Evolutionary conservation across 92 coral and sea anemone species (phyloP), one percentile per base, ranked within the genome.

Genomic region (Zoanthus solanderi): DNA sequence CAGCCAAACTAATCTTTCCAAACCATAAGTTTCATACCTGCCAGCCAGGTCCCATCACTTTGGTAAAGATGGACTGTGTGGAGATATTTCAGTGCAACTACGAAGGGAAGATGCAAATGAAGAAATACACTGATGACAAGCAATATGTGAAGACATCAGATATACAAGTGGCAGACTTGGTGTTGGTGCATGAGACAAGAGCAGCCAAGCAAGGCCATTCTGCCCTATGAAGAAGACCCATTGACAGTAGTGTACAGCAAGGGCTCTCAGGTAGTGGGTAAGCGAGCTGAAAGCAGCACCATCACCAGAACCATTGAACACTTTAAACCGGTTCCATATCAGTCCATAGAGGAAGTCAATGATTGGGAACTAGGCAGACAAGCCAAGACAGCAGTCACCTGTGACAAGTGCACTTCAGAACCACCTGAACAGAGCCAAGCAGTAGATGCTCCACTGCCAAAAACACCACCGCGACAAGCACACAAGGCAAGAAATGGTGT

Each of bases 151-250:
- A 88, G 79, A 88, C 71, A 12, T 57, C 63, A 57, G 63, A 57
- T 57, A 56, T 88, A 9, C 88, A 88, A 76, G 23, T 88, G n/a
- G 88, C 84, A 46, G 88, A 82, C 67, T 12, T 88, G 63, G 91
- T 88, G 69, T 73, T 89, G 69, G 84, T 23, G 23, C 23, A 23
- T 83, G 67, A 48, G 75, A 73, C 88, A 53, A 73, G 84, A 75
- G 44, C 67, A 72, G 50, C 37, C 10, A 15, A 72, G 1, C 76
- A 71, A 71, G 42, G 76, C 46, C 76, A 71, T 17, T 11, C 76
- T 82, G 0, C n/a, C 83, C n/a, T 58, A 69, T 17, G 89, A 80
- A 72, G 71, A 53, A 17, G 73, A 60, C 6, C 84, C 84, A 52
- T 65, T 75, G 14, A 42, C 3, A 79, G 90, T 81, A 45, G 76